Evolutionary conservation across 2,797 vertebrate species (phyloP).

Genomic region (Sebastolobus altivelis): DNA sequence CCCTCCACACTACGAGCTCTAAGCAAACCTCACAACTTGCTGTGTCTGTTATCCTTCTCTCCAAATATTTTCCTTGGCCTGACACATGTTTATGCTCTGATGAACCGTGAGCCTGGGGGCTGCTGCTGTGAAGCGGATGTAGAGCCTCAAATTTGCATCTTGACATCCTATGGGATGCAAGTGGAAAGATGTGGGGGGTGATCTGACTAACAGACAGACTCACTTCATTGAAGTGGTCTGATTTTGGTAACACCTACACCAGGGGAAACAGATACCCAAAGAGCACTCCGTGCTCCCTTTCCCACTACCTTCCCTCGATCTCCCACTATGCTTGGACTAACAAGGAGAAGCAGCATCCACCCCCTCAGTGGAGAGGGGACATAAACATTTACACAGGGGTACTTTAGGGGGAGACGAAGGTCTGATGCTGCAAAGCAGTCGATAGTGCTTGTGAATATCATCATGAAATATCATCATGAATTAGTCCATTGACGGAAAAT

Average conservation of each 20-base stretch:
- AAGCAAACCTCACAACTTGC: constrained; percentile 61
- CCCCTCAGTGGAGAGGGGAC: constrained; percentile 19
- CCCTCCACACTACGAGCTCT: constrained; percentile 41
- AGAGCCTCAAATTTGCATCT: constrained; percentile 65
- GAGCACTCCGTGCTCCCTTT: background rate
- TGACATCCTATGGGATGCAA: constrained; percentile 62
- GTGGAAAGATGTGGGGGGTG: constrained; percentile 46
- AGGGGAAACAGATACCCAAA: constrained; percentile 14
- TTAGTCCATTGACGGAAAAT: background rate
- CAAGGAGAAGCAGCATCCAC: constrained; percentile 32
- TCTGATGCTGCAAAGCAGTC: background rate
- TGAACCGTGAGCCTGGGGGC: constrained; percentile 60
- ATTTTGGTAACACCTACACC: constrained; percentile 42
- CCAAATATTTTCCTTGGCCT: constrained; percentile 80
- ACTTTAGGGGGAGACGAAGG: constrained; percentile 18
- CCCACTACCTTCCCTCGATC: background rate
- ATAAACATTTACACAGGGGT: constrained; percentile 54
- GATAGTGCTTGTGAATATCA: background rate
- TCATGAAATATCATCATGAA: background rate
- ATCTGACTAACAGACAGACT: constrained; percentile 31
- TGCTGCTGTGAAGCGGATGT: constrained; percentile 63
- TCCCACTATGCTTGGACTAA: constrained; percentile 38
- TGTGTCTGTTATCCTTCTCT: constrained; percentile 62
- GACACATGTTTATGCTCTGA: constrained; percentile 74
- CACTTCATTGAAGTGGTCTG: constrained; percentile 25